Evolutionary conservation across 2,797 vertebrate genomes (phyloP).

Genomic region (Avahi laniger): DNA sequence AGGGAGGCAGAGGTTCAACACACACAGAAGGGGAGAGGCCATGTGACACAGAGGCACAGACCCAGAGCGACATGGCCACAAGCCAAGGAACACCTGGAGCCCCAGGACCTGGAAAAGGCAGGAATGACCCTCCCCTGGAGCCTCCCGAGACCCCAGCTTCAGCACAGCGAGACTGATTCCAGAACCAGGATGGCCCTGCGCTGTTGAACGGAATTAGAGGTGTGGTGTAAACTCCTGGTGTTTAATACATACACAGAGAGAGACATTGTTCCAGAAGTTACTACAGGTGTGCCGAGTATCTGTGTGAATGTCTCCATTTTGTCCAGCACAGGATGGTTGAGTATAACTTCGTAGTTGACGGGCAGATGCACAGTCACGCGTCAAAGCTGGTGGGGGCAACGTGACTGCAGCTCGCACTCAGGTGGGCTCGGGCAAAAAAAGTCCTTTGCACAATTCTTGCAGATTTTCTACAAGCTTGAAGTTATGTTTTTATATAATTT

Average conservation of each 20-base stretch:
- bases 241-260: not conserved
- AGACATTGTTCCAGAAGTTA: not conserved
- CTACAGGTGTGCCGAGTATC: not conserved
- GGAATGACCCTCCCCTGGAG: not conserved
- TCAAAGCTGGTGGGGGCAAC: rapidly evolving
- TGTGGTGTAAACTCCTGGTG: rapidly evolving
- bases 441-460: not conserved
- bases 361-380: rapidly evolving
- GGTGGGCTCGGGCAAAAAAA: not conserved
- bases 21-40: not conserved
- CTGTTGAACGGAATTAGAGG: not conserved
- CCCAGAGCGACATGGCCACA: not conserved
- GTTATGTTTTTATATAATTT: not conserved
- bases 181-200: not conserved
- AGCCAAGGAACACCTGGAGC: not conserved
- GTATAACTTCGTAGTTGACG: not conserved
- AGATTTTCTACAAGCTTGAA: not conserved
- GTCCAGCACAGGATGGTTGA: not conserved
- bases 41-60: not conserved
- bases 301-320: not conserved
- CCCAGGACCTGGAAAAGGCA: not conserved
- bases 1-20: not conserved
- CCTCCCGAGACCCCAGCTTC: not conserved
- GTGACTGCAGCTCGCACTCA: too few species aligned
- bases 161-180: not conserved